phyloP scores from a whole-genome alignment of 2,888 invertebrate species.

The Folsomia manolachei region DNA sequence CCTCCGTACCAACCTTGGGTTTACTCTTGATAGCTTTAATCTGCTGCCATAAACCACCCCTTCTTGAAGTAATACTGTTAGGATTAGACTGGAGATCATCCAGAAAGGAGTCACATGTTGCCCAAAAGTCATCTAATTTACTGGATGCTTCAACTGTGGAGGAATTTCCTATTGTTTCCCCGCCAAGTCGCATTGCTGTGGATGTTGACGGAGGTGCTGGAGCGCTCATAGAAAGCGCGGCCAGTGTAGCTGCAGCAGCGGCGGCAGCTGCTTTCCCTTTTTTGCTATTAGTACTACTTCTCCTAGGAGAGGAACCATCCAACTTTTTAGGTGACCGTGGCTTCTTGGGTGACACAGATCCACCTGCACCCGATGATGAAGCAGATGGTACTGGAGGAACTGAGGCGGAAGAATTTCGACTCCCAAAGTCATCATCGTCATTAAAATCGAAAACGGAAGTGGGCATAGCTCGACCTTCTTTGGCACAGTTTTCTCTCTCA shows the following conservation, averaged over 20 bases:
- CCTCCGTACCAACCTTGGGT: slow-evolving; percentile 16
- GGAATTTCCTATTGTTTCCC: neutral
- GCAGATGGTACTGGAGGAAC: neutral
- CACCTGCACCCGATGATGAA: no score
- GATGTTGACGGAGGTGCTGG: neutral
- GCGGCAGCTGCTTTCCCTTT: neutral
- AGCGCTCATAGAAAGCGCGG: neutral
- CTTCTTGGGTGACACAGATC: slow-evolving; percentile 35
- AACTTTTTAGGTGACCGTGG: neutral
- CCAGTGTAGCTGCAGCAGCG: neutral
- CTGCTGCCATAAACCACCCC: slow-evolving; percentile 49
- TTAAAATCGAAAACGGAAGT: slow-evolving; percentile 66
- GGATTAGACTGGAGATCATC: slow-evolving; percentile 49
- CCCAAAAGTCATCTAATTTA: slow-evolving; percentile 46
- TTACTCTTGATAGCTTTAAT: slow-evolving; percentile 38
- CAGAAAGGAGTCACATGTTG: slow-evolving; percentile 49
- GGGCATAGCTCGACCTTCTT: slow-evolving; percentile 45
- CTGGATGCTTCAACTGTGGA: slow-evolving; percentile 18
- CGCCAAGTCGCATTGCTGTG: neutral
- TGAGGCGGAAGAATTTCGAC: slow-evolving; percentile 3
- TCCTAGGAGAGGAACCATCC: slow-evolving; percentile 29
- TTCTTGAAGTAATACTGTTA: slow-evolving; percentile 46
- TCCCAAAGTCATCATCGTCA: slow-evolving; percentile 64
- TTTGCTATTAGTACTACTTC: slow-evolving; percentile 32
- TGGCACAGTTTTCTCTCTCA: slow-evolving; percentile 44